A percentile compares a stretch with the other conserved stretches of the same genome.
These are phyloP conservation scores for Rhynchonema sp. DNA, from an alignment of 2,888 invertebrate species.

Conservation along the genomic window DNA sequence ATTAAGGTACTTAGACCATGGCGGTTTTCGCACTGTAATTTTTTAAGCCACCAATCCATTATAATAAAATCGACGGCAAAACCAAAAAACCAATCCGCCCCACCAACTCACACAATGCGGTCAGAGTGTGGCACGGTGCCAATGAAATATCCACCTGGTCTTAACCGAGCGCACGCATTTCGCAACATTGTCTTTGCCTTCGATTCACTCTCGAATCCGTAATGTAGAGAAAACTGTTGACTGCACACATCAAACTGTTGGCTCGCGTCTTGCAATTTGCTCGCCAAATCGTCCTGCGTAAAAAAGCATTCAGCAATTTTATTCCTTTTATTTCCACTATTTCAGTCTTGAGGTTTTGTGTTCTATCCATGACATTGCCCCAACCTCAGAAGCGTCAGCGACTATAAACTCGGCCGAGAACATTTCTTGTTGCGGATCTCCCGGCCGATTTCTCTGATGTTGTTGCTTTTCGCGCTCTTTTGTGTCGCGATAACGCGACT, in stretches of 20 bases:
- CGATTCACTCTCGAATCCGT: constrained; percentile 60
- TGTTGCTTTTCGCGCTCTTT: constrained; percentile 24
- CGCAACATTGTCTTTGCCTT: constrained; percentile 78
- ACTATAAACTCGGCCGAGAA: constrained; percentile 74
- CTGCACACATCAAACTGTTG: constrained; percentile 69
- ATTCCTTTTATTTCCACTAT: neutral
- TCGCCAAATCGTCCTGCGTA: constrained; percentile 2
- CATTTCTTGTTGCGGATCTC: constrained; percentile 19
- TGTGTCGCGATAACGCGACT: constrained; percentile 57
- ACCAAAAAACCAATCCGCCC: neutral
- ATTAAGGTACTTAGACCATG: too few relatives aligned
- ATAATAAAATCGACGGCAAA: too few relatives aligned
- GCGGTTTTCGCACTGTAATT: too few relatives aligned
- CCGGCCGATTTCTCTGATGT: constrained; percentile 3
- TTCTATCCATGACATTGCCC: too few relatives aligned
- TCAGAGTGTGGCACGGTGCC: constrained; percentile 86
- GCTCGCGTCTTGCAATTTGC: constrained; percentile 39
- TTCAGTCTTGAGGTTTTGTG: neutral
- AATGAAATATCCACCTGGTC: constrained; percentile 78
- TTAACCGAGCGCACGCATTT: constrained; percentile 73
- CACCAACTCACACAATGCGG: constrained; percentile 50
- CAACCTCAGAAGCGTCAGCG: constrained; percentile 66
- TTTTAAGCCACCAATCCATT: too few relatives aligned
- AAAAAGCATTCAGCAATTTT: neutral
- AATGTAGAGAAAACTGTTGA: constrained; percentile 96